These are phyloP conservation scores for Tarsius wallacei DNA, from an alignment of 2,797 vertebrate genomes.

Conservation along the genomic window DNA sequence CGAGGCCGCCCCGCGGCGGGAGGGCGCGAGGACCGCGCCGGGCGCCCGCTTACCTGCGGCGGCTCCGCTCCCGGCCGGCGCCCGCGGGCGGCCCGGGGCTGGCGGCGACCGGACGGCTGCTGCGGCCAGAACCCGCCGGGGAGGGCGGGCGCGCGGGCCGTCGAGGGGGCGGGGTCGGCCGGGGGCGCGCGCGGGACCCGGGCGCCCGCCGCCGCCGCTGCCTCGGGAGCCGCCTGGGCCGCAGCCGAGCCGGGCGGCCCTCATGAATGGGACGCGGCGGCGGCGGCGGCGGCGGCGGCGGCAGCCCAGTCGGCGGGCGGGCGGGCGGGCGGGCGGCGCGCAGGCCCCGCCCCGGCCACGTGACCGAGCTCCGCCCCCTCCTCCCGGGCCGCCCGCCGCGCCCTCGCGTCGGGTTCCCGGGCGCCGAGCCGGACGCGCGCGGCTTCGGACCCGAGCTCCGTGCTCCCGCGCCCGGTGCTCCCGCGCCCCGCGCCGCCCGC, in stretches of 20 bases:
- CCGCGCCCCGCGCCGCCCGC: accelerated
- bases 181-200: background rate
- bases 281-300: background rate
- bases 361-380: slow-evolving; percentile 5
- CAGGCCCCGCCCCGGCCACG: slow-evolving; percentile 69
- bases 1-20: background rate
- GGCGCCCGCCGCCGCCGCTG: slow-evolving; percentile 60
- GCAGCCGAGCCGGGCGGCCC: slow-evolving; percentile 67
- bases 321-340: background rate
- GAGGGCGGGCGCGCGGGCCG: background rate
- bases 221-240: slow-evolving; percentile 69
- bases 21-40: too few relatives aligned
- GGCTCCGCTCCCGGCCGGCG: background rate
- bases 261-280: slow-evolving; percentile 81
- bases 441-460: too few relatives aligned
- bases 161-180: slow-evolving; percentile 14
- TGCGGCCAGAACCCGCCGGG: background rate
- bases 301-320: background rate
- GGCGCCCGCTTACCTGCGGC: slow-evolving; percentile 72
- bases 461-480: too few relatives aligned
- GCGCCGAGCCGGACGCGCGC: accelerated
- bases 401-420: background rate
- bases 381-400: background rate
- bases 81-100: background rate
- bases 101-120: background rate